phyloP scores from a whole-genome alignment of 1,140 invertebrate genomes.

The Babylonia areolata region DNA sequence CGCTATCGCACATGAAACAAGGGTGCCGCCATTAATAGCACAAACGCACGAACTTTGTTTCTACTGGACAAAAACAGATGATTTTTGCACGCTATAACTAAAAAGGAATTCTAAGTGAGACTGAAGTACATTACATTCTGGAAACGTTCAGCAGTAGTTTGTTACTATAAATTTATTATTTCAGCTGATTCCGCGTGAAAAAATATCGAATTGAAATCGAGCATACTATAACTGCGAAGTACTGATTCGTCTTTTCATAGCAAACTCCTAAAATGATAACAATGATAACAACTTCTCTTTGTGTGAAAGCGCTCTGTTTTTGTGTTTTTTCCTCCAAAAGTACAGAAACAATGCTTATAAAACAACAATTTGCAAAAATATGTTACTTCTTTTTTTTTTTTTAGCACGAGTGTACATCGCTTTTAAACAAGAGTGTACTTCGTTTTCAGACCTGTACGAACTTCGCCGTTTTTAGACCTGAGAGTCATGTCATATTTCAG shows the following conservation, averaged over 20 bases:
- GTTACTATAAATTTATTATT: neutral
- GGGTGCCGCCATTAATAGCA: slow-evolving; percentile 10
- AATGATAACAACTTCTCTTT: too few relatives aligned
- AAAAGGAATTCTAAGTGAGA: neutral
- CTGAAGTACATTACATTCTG: neutral
- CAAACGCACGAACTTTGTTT: neutral
- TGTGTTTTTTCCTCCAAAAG: too few relatives aligned
- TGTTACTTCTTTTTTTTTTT: too few relatives aligned
- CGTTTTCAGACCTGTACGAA: too few relatives aligned
- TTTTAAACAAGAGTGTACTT: too few relatives aligned
- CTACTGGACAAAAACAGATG: neutral
- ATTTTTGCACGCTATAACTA: neutral
- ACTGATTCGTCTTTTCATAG: neutral
- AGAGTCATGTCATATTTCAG: too few relatives aligned
- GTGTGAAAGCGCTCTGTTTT: too few relatives aligned
- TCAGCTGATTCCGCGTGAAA: neutral
- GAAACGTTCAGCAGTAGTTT: too few relatives aligned
- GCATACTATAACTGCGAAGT: neutral
- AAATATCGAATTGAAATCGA: neutral
- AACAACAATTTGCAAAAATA: too few relatives aligned
- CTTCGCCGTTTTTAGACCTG: too few relatives aligned
- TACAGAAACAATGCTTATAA: too few relatives aligned
- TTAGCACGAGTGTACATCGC: too few relatives aligned
- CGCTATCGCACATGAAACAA: slow-evolving; percentile 2
- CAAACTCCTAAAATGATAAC: neutral